Evolutionary conservation across 2,888 invertebrate species (phyloP), one percentile per base, ranked within the genome.

Genomic region (Dugesia japonica): DNA sequence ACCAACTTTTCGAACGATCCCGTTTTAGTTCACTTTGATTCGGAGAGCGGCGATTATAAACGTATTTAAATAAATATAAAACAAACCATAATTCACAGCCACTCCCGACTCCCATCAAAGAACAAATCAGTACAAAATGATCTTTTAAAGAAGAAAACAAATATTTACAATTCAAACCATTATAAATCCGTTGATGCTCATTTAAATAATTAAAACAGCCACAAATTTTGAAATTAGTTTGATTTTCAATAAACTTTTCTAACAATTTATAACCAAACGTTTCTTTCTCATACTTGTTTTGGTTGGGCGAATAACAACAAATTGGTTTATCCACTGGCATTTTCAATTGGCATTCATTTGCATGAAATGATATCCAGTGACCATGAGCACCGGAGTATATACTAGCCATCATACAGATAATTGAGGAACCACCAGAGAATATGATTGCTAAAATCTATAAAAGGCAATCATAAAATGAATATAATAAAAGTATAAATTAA

Each of bases 141-240:
- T 56, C 56, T 56, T 56, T 56, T 56, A 56, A 56, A 56, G 56
- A 56, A 13, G 56, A 56, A 56, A 56, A 56, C n/a, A 56, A 56
- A 56, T 56, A 56, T 56, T 56, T 56, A n/a, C 56, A 56, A 20
- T 7, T 56, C 56, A 56, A 56, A 4, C 56, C 56, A 23, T 9
- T n/a, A 56, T 56, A 56, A 23, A n/a, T 23, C 17, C n/a, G 4
- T 20, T 56, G 9, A 56, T 1, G 56, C 23, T 23, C 17, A 4
- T 13, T 13, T 4, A 7, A 1, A 13, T 4, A 56, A 56, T 56
- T n/a, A 56, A 56, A 56, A n/a, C 56, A 56, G 56, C 56, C 56
- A 56, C 56, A 56, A 1, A 56, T 13, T 4, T 56, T 56, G 17
- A 4, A 4, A n/a, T 56, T n/a, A 4, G 56, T 56, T 56, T 56